Evolutionary conservation across 2,113 vertebrate genomes (phyloP).

Genomic region (Bothrops jararaca): DNA sequence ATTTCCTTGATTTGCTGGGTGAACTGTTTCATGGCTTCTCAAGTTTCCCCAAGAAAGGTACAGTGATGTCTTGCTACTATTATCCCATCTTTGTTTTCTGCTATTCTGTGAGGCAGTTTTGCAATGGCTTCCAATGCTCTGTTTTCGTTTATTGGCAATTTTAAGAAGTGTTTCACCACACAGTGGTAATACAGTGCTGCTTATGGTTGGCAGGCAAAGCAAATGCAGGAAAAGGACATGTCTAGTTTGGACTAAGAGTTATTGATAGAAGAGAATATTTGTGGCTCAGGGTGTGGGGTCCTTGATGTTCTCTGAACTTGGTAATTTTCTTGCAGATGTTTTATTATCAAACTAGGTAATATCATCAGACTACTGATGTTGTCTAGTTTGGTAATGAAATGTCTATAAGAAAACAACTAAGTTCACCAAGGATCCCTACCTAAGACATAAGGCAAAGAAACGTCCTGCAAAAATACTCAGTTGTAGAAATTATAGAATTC

Average conservation of each 20-base stretch:
- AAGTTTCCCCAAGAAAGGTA: background rate
- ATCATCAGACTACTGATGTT: background rate
- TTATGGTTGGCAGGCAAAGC: background rate
- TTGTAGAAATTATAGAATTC: background rate
- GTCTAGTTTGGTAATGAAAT: background rate
- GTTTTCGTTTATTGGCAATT: background rate
- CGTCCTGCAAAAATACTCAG: background rate
- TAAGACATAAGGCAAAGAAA: background rate
- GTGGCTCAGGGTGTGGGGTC: background rate
- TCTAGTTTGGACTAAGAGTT: background rate
- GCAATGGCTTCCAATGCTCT: background rate
- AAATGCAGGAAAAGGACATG: background rate
- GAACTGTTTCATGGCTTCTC: background rate
- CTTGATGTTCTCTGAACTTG: background rate
- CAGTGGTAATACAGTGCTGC: background rate
- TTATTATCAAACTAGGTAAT: background rate
- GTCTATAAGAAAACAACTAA: background rate
- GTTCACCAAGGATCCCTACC: background rate
- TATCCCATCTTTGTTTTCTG: background rate
- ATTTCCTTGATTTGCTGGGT: background rate
- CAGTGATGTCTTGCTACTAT: background rate
- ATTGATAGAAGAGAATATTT: background rate
- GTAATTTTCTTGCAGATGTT: background rate
- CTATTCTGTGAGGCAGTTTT: background rate
- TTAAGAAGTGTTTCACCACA: background rate